These are phyloP conservation scores for Misgurnus anguillicaudatus DNA, from an alignment of 2,113 vertebrate genomes.

Conservation along the genomic window DNA sequence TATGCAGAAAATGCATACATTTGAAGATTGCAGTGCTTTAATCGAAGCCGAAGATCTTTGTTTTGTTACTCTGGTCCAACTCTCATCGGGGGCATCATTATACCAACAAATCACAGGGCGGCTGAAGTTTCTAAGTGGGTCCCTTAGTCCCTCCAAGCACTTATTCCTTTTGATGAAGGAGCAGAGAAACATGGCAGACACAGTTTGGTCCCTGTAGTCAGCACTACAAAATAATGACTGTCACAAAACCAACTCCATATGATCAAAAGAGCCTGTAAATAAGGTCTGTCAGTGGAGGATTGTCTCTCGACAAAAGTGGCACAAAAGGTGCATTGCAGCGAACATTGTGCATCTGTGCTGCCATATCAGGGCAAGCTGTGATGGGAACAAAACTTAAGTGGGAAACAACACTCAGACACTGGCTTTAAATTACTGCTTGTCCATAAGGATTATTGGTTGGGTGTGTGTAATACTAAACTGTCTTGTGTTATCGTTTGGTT, in stretches of 20 bases:
- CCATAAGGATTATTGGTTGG: background rate
- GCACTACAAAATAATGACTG: constrained; percentile 25
- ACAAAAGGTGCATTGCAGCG: constrained; percentile 29
- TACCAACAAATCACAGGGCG: background rate
- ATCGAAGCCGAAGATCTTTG: background rate
- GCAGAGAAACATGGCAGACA: background rate
- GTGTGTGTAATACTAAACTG: background rate
- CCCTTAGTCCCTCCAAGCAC: background rate
- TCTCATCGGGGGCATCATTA: constrained; percentile 29
- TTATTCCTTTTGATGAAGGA: constrained; percentile 33
- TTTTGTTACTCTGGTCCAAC: background rate
- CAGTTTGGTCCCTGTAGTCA: constrained; percentile 6
- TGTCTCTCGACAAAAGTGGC: constrained; percentile 9
- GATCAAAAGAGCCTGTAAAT: constrained; percentile 51
- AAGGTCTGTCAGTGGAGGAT: constrained; percentile 29
- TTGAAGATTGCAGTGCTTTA: background rate
- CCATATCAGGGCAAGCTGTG: background rate
- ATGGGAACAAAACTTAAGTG: constrained; percentile 21
- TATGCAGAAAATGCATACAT: background rate
- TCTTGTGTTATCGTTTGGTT: constrained; percentile 11
- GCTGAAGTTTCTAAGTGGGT: background rate
- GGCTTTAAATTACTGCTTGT: background rate
- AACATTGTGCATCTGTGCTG: background rate
- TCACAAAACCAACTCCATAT: constrained; percentile 12
- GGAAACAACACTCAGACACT: background rate